Percentiles rank a stretch among this genome's conserved stretches.
Conservation (phyloP, 1,140 invertebrate species). For the Drosophila sturtevanti region DNA sequence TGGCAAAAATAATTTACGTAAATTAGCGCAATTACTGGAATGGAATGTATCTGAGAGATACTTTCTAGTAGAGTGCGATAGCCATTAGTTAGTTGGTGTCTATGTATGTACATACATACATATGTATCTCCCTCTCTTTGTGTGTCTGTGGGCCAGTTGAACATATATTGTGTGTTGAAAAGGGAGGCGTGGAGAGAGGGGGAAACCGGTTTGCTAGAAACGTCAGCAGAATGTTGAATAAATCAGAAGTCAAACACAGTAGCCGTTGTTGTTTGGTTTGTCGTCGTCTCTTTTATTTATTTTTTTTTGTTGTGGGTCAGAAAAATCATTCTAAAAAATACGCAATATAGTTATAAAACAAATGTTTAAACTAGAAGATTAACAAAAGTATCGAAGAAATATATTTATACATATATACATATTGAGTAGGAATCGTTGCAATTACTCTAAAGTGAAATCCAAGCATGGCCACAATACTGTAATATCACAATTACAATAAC, state of each 20-base stretch:
- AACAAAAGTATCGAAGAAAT: background rate
- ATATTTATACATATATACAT: background rate
- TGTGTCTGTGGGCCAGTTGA: slow-evolving; percentile 12
- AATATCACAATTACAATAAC: background rate
- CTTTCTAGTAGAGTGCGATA: slow-evolving; percentile 40
- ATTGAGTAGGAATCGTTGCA: background rate
- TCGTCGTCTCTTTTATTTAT: background rate
- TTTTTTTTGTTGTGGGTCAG: slow-evolving; percentile 2
- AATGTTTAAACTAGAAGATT: background rate
- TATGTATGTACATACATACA: too few species aligned
- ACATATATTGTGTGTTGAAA: background rate
- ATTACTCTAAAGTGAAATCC: background rate
- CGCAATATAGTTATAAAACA: background rate
- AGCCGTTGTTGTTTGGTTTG: slow-evolving; percentile 1
- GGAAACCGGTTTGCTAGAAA: slow-evolving; percentile 22
- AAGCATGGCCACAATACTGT: background rate
- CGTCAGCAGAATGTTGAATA: slow-evolving; percentile 9
- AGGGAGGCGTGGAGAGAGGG: too few species aligned
- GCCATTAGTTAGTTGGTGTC: background rate
- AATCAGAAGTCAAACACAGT: slow-evolving; percentile 4
- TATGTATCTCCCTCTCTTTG: background rate
- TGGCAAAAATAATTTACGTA: slow-evolving; percentile 58
- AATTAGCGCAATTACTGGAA: slow-evolving; percentile 62
- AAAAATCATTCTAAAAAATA: slow-evolving; percentile 20
- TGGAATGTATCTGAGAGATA: slow-evolving; percentile 46